Conservation (phyloP, 2,113 vertebrate species). For the Leucoraja erinaceus region DNA sequence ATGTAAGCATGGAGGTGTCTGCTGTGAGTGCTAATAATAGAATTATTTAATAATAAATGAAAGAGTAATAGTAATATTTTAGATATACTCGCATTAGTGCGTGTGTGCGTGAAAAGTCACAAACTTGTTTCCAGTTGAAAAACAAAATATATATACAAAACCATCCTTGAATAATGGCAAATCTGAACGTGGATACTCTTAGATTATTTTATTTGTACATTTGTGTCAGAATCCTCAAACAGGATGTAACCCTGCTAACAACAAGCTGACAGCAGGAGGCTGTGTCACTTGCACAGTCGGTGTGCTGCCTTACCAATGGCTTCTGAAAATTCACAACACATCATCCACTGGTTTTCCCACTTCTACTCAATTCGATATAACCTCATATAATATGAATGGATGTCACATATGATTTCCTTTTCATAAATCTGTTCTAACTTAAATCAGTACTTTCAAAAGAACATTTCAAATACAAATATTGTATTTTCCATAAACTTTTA, state of each 20-base stretch:
- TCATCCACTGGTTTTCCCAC: too few species aligned
- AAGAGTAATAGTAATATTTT: too few species aligned
- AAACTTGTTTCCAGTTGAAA: not conserved
- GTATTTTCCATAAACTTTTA: not conserved
- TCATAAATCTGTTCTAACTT: too few species aligned
- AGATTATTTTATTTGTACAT: not conserved
- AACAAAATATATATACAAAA: not conserved
- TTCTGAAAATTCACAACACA: too few species aligned
- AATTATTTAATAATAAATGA: too few species aligned
- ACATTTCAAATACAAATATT: not conserved
- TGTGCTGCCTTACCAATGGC: too few species aligned
- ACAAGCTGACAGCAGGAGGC: not conserved
- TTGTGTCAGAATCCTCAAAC: not conserved
- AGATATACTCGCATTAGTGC: too few species aligned
- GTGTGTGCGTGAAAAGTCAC: too few species aligned
- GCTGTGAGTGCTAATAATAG: not conserved
- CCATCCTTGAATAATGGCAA: not conserved
- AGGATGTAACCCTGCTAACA: not conserved
- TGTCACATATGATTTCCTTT: too few species aligned
- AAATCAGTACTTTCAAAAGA: not conserved
- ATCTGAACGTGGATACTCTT: not conserved
- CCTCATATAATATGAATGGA: too few species aligned
- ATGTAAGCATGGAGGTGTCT: not conserved
- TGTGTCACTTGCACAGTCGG: not conserved
- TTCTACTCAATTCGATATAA: too few species aligned